These are phyloP conservation scores for Bradypodion pumilum DNA, from an alignment of 2,797 vertebrate species.

Conservation along the genomic window DNA sequence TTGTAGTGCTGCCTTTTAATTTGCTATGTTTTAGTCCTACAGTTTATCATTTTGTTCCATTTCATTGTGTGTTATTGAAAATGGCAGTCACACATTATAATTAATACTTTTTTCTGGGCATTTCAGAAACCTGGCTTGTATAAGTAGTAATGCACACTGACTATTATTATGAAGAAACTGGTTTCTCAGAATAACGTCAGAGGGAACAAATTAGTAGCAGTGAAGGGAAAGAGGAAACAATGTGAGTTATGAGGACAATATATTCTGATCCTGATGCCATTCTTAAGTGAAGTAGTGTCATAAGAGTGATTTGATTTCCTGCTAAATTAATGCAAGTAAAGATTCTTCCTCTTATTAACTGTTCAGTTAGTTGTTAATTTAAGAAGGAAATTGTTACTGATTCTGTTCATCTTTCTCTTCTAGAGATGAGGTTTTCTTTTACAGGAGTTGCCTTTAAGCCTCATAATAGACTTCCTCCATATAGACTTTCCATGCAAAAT, in stretches of 20 bases:
- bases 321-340: slow-evolving; percentile 27
- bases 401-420: slow-evolving; percentile 11
- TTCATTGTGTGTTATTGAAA: neutral
- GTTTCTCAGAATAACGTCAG: slow-evolving; percentile 28
- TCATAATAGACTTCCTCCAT: neutral
- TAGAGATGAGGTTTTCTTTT: slow-evolving; percentile 8
- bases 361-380: slow-evolving; percentile 38
- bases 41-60: too few relatives aligned
- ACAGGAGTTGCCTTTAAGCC: neutral
- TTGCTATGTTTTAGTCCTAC: too few relatives aligned
- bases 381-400: slow-evolving; percentile 16
- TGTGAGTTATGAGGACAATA: slow-evolving; percentile 13
- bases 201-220: neutral
- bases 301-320: slow-evolving; percentile 42
- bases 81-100: neutral
- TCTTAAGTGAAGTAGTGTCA: slow-evolving; percentile 27
- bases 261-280: slow-evolving; percentile 27
- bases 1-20: too few relatives aligned
- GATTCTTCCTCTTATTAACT: slow-evolving; percentile 22
- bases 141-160: neutral
- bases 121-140: neutral
- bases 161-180: neutral
- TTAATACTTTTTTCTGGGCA: neutral
- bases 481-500: rapidly evolving
- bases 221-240: slow-evolving; percentile 23